Evolutionary conservation across 2,888 invertebrate species (phyloP), one percentile per base, ranked within the genome.

Genomic region (Eugnorisma glareosa): DNA sequence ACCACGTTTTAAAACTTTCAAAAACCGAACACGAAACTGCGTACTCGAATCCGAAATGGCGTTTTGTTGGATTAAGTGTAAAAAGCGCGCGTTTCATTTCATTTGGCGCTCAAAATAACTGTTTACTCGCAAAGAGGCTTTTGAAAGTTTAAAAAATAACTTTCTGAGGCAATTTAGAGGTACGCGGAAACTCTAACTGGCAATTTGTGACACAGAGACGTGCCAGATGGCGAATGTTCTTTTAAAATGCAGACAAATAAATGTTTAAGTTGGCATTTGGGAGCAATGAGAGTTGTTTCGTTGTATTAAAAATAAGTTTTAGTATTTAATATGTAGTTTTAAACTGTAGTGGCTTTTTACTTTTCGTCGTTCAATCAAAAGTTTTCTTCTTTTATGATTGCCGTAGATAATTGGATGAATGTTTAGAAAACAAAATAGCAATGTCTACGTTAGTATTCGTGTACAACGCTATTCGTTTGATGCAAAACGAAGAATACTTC

Each of bases 141-240:
- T 82, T 74, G 40, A 75, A 86, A 88, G 81, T 88, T 86, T 76
- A 78, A 83, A 88, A 86, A 89, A 89, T 84, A 88, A 89, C 82
- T 82, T 88, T 84, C 72, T 73, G 59, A 68, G 66, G 78, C 89
- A 89, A 88, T 88, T 86, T 83, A 81, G 72, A 84, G 85, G 81
- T 87, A 84, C 64, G 75, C 78, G 67, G 76, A 73, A 83, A 84
- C 63, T 82, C 81, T 81, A 85, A 89, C 81, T 81, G 88, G 80
- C 87, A 88, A 89, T 89, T 88, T 85, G 86, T 77, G 88, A 83
- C 77, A 83, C 15, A 86, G 78, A 0, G 69, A 7, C 28, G 37
- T 2, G 6, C 3, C 7, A 28, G 18, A 28, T 45, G 24, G 59
- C 11, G 2, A 67, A 21, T 66, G 67, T 67, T 59, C 10, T 67